phyloP scores from a whole-genome alignment of 2,797 vertebrate species.

The Bradypodion pumilum region DNA sequence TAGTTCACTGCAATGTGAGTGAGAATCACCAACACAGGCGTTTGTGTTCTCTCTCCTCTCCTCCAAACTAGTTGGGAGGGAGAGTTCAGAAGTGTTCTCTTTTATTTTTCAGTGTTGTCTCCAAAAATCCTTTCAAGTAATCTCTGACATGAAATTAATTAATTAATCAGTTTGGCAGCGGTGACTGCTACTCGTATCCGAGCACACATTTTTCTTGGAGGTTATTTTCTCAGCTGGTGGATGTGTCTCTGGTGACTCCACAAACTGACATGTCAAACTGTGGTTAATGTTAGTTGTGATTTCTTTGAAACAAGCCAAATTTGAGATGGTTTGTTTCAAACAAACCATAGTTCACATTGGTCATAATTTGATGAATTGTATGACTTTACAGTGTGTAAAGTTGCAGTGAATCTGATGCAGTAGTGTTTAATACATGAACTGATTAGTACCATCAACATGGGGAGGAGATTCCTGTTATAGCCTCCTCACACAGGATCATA shows the following conservation, averaged over 20 bases:
- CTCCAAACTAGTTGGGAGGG: not conserved
- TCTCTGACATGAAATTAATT: too few relatives aligned
- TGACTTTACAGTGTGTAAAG: not conserved
- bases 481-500: not conserved
- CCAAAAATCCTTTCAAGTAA: too few relatives aligned
- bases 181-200: too few relatives aligned
- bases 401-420: not conserved
- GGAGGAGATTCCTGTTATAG: not conserved
- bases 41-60: not conserved
- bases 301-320: not conserved
- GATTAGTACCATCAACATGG: conserved; percentile 29
- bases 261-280: not conserved
- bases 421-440: conserved; percentile 39
- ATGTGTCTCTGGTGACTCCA: too few relatives aligned
- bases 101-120: not conserved
- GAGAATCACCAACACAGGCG: not conserved
- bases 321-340: not conserved
- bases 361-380: not conserved
- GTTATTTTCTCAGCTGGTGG: too few relatives aligned
- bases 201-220: too few relatives aligned
- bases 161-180: too few relatives aligned
- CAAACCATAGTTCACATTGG: not conserved
- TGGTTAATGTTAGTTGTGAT: not conserved
- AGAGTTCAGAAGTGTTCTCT: not conserved
- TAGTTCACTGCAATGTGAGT: not conserved